Evolutionary conservation across 1,140 invertebrate genomes (phyloP), one percentile per base, ranked within the genome.

Genomic region (Drosophila leontia): DNA sequence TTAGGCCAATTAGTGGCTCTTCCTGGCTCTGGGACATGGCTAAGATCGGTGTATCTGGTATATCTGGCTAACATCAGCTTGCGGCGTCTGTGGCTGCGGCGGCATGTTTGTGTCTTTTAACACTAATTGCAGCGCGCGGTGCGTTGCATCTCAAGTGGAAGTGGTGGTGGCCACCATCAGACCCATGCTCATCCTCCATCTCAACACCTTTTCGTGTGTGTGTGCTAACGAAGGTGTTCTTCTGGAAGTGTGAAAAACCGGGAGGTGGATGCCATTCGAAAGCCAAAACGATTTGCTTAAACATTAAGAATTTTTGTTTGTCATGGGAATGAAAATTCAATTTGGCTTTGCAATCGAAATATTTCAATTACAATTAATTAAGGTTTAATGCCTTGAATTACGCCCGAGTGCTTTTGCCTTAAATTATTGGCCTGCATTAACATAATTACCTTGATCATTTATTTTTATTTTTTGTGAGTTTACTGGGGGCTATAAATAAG

Each of bases 1-100:
- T 90, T 90, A 72, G 85, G 85, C 86, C 85, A 90, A 90, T 90
- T 85, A 90, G 86, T 90, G 45, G 68, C 51, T 84, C 76, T 90
- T 82, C 70, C 70, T 84, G 78, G 42, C 59, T 78, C 55, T 59
- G 50, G 63, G 32, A 68, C 67, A 35, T 44, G 55, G 41, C n/a
- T 39, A 70, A 37, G 64, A 70, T 39, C 44, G 32, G 11, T 7
- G 39, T 29, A 61, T 56, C 60, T 68, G 61, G 62, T 32, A 29
- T 61, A 64, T 76, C 74, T 57, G 61, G 62, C 39, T 45, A 69
- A 39, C 71, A 78, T 71, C 58, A 78, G 75, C 76, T 78, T 42
- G 75, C 59, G 75, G 64, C 75, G 50, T 72, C 69, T 59, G 67
- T 15, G 53, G 19, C 34, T 3, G 6, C 34, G 63, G 62, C 62